Conservation (phyloP, 2,888 invertebrate species). For the Athripsodes cinereus region DNA sequence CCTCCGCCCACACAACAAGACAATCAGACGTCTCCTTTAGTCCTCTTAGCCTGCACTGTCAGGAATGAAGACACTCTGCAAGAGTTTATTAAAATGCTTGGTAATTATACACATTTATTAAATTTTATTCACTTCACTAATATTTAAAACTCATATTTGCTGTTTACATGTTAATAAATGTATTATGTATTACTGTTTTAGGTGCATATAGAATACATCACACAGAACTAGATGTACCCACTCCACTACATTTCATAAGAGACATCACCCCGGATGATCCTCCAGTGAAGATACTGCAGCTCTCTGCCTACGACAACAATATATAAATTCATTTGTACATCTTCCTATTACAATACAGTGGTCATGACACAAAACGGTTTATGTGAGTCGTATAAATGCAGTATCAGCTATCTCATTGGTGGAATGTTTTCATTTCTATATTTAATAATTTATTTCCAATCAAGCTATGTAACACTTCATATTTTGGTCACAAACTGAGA, state of each 20-base stretch:
- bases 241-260: not conserved
- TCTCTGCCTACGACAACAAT: not conserved
- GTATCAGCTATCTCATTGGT: too few relatives aligned
- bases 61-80: constrained; percentile 44
- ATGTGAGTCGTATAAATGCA: too few relatives aligned
- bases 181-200: not conserved
- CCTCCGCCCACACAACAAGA: constrained; percentile 34
- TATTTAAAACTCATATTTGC: too few relatives aligned
- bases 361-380: too few relatives aligned
- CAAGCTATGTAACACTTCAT: too few relatives aligned
- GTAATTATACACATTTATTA: not conserved
- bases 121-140: not conserved
- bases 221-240: not conserved
- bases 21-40: constrained; percentile 33
- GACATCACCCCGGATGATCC: not conserved
- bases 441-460: too few relatives aligned
- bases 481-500: too few relatives aligned
- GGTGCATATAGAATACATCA: constrained; percentile 2
- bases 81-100: constrained; percentile 14
- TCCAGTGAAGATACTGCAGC: not conserved
- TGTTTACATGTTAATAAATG: too few relatives aligned
- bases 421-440: too few relatives aligned
- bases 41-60: constrained; percentile 47
- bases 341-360: too few relatives aligned
- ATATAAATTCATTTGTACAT: too few relatives aligned